Percentiles rank a stretch among this genome's conserved stretches.
These are phyloP conservation scores for Tribolium madens DNA, from an alignment of 1,140 invertebrate species.

Conservation along the genomic window DNA sequence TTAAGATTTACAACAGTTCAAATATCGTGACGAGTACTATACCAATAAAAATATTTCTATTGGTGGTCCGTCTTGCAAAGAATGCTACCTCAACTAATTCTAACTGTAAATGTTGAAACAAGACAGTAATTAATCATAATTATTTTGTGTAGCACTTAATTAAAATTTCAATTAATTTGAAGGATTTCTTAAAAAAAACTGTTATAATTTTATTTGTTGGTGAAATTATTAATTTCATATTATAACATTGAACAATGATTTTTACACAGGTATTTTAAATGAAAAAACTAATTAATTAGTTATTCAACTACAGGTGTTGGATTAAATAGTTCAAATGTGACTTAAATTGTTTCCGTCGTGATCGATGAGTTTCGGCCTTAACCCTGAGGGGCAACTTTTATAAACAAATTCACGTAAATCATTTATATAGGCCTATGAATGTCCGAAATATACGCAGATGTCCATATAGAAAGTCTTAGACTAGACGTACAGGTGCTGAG, in stretches of 20 bases:
- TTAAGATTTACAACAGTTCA: no score
- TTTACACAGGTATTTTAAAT: not conserved
- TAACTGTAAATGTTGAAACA: constrained; percentile 3
- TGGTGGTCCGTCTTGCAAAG: not conserved
- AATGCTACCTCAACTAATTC: not conserved
- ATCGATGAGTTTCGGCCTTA: not conserved
- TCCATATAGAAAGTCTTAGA: constrained; percentile 2
- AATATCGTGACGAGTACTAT: no score
- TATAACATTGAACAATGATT: not conserved
- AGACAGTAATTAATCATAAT: constrained; percentile 11
- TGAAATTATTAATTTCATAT: not conserved
- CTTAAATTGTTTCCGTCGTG: not conserved
- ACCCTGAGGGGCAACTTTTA: not conserved
- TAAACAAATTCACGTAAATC: constrained; percentile 10
- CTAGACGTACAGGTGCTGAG: constrained; percentile 4
- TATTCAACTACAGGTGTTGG: not conserved
- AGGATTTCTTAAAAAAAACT: constrained; percentile 14
- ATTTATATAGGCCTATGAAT: constrained; percentile 20
- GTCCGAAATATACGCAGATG: constrained; percentile 3
- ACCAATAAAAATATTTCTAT: not conserved
- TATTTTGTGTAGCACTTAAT: constrained; percentile 2
- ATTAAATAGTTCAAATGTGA: constrained; percentile 3
- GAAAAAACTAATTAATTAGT: constrained; percentile 1
- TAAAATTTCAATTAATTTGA: constrained; percentile 29
- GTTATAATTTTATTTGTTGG: not conserved